These are phyloP conservation scores for Macaca nemestrina DNA, from an alignment of 2,113 vertebrate species.

Conservation along the genomic window DNA sequence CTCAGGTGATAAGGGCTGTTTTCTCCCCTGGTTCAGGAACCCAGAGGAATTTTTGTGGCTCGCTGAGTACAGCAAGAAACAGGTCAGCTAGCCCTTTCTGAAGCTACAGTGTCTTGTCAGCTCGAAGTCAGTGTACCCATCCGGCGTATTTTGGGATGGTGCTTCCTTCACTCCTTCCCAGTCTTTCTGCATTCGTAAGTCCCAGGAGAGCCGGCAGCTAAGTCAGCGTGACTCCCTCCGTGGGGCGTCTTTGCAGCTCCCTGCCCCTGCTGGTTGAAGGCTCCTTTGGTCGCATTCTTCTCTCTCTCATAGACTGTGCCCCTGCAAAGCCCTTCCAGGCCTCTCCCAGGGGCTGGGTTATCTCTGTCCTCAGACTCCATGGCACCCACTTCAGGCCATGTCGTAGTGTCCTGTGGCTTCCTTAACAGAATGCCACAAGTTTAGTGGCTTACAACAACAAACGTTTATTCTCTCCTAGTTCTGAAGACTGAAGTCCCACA, in stretches of 20 bases:
- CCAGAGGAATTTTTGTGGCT: background rate
- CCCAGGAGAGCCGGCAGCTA: background rate
- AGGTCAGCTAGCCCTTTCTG: background rate
- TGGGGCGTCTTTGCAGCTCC: background rate
- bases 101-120: background rate
- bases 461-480: background rate
- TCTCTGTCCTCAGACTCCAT: background rate
- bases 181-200: background rate
- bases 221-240: fast-evolving
- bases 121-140: background rate
- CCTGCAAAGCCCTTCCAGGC: background rate
- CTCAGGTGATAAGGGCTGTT: background rate
- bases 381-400: background rate
- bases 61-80: background rate
- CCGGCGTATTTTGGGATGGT: background rate
- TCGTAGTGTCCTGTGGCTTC: background rate
- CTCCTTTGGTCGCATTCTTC: background rate
- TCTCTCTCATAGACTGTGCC: background rate
- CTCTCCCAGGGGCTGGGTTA: background rate
- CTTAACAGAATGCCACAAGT: background rate
- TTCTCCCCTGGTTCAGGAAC: background rate
- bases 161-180: background rate
- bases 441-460: background rate
- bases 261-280: background rate
- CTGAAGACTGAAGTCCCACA: background rate